These are phyloP conservation scores for Albula glossodonta DNA, from an alignment of 2,113 vertebrate species.

Conservation along the genomic window DNA sequence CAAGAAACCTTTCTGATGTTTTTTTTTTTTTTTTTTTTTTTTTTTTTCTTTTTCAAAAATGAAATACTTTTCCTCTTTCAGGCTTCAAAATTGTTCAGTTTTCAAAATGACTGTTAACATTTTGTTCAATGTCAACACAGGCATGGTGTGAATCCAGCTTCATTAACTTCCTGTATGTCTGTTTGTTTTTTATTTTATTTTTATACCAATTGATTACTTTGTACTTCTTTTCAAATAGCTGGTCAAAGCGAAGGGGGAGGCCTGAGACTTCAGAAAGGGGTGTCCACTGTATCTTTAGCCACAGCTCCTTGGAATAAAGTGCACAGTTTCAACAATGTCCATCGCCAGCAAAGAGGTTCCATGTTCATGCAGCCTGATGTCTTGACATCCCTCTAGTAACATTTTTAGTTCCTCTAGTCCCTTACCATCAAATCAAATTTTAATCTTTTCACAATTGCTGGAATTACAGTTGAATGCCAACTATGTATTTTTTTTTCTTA, in stretches of 20 bases:
- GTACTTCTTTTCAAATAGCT: slow-evolving; percentile 41
- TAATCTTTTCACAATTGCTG: not conserved
- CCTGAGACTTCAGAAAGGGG: slow-evolving; percentile 22
- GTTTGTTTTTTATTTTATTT: slow-evolving; percentile 8
- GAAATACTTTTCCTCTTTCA: not conserved
- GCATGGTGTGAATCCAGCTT: not conserved
- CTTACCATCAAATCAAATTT: not conserved
- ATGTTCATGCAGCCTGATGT: slow-evolving; percentile 50
- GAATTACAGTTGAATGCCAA: not conserved
- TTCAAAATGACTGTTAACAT: not conserved
- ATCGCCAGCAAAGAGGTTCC: slow-evolving; percentile 45
- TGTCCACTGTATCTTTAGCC: slow-evolving; percentile 46
- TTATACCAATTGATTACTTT: slow-evolving; percentile 20
- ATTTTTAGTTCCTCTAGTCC: not conserved
- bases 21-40: not conserved
- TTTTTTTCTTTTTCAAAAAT: no score
- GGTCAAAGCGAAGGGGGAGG: slow-evolving; percentile 43
- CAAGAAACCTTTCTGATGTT: not conserved
- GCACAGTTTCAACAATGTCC: slow-evolving; percentile 61
- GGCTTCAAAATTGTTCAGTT: not conserved
- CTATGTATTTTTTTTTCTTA: no score
- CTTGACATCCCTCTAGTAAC: not conserved
- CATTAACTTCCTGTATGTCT: not conserved
- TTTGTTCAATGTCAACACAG: not conserved
- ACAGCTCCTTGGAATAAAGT: slow-evolving; percentile 64